Conservation (phyloP, 2,113 vertebrate species). For the Psettodes erumei region DNA sequence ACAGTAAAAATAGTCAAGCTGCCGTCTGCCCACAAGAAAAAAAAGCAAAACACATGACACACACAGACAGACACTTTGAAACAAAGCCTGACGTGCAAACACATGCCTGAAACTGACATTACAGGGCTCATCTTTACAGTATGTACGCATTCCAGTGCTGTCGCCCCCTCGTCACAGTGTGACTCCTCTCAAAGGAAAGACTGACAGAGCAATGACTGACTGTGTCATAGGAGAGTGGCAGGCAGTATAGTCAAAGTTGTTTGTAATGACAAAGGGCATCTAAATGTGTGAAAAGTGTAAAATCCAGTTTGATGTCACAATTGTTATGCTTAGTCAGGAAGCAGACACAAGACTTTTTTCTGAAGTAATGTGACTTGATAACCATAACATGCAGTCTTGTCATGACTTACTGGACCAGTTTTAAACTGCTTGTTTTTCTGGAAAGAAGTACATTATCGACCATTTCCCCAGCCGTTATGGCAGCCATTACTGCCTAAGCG, state of each 20-base stretch:
- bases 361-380: too few species aligned
- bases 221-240: background rate
- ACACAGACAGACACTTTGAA: constrained; percentile 22
- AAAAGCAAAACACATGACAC: constrained; percentile 36
- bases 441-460: background rate
- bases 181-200: constrained; percentile 24
- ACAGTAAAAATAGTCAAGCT: constrained; percentile 1
- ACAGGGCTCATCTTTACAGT: constrained; percentile 15
- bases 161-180: constrained; percentile 34
- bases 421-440: background rate
- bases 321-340: too few species aligned
- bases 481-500: background rate
- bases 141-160: constrained; percentile 54
- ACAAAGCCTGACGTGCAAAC: constrained; percentile 49
- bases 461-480: background rate
- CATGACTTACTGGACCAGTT: too few species aligned
- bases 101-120: constrained; percentile 46
- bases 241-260: background rate
- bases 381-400: too few species aligned
- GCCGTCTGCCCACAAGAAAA: constrained; percentile 6
- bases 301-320: background rate
- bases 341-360: too few species aligned
- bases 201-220: background rate
- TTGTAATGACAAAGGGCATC: background rate
- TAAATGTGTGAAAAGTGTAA: background rate